Conservation (phyloP, 2,888 invertebrate species). For the Apotomis capreana region DNA sequence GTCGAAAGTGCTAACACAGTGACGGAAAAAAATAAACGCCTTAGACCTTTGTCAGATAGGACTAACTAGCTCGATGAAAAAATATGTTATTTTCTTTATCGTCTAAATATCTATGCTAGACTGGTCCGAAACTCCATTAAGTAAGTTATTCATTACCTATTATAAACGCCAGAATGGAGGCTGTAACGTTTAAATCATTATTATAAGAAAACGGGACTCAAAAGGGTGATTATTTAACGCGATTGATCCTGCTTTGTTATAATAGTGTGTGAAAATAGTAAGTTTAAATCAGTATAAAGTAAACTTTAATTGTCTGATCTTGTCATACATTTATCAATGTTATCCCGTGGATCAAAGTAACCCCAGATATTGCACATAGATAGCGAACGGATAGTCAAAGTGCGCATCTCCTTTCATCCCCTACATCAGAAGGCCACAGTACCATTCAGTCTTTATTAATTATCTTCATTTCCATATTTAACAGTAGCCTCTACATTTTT, state of each 20-base stretch:
- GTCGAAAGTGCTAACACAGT: too few species aligned
- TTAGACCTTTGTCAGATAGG: not conserved
- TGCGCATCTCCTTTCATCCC: constrained; percentile 2
- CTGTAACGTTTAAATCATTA: too few species aligned
- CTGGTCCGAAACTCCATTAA: constrained; percentile 23
- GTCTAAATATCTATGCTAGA: not conserved
- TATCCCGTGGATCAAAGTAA: too few species aligned
- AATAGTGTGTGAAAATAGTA: too few species aligned
- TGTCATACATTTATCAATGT: too few species aligned
- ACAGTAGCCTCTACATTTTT: not conserved
- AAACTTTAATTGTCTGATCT: not conserved
- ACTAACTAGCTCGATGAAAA: not conserved
- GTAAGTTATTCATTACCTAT: too few species aligned
- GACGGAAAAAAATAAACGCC: not conserved
- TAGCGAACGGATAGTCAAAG: not conserved
- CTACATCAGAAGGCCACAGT: constrained; percentile 32
- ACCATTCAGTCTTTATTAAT: constrained; percentile 33
- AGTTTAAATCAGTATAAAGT: too few species aligned
- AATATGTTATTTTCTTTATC: constrained; percentile 6
- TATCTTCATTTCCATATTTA: not conserved
- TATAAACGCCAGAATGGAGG: too few species aligned
- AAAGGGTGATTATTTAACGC: too few species aligned
- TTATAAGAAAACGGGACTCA: too few species aligned
- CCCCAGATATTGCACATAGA: too few species aligned
- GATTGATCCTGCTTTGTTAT: too few species aligned